Evolutionary conservation across 2,113 vertebrate genomes (phyloP).

Genomic region (Seriola quinqueradiata): DNA sequence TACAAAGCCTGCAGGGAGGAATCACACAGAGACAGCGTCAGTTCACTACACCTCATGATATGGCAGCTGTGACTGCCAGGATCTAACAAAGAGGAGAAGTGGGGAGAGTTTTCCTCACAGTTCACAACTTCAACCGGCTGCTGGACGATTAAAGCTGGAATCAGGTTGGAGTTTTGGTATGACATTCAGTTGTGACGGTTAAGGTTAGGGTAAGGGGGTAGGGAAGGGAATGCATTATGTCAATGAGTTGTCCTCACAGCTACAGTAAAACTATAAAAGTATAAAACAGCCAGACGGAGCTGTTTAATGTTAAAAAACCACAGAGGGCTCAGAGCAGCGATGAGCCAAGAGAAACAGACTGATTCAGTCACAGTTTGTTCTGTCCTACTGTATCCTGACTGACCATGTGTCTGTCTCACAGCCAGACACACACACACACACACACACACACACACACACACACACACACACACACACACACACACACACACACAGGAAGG

Average conservation of each 20-base stretch:
- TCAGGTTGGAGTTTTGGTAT: not conserved
- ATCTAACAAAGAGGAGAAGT: not conserved
- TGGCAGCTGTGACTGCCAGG: too few species aligned
- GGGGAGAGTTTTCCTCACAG: not conserved
- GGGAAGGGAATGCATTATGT: not conserved
- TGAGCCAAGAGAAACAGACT: slow-evolving; percentile 87
- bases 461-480: slow-evolving; percentile 5
- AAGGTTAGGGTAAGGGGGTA: too few species aligned
- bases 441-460: not conserved
- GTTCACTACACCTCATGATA: not conserved
- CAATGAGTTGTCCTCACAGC: not conserved
- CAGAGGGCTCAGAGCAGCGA: slow-evolving; percentile 50
- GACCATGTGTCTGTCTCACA: slow-evolving; percentile 37
- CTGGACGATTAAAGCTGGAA: too few species aligned
- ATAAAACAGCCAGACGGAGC: slow-evolving; percentile 36
- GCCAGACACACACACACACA: not conserved
- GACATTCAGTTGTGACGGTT: not conserved
- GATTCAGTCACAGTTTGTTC: slow-evolving; percentile 87
- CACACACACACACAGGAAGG: not conserved
- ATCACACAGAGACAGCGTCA: not conserved
- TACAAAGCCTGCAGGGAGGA: slow-evolving; percentile 89
- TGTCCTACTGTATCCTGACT: slow-evolving; percentile 56
- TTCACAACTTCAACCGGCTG: too few species aligned
- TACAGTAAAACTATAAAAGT: not conserved
- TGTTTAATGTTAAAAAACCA: slow-evolving; percentile 61